Base-by-base conservation (phyloP, 2,113 vertebrate genomes). In the Recurvirostra avosetta region DNA sequence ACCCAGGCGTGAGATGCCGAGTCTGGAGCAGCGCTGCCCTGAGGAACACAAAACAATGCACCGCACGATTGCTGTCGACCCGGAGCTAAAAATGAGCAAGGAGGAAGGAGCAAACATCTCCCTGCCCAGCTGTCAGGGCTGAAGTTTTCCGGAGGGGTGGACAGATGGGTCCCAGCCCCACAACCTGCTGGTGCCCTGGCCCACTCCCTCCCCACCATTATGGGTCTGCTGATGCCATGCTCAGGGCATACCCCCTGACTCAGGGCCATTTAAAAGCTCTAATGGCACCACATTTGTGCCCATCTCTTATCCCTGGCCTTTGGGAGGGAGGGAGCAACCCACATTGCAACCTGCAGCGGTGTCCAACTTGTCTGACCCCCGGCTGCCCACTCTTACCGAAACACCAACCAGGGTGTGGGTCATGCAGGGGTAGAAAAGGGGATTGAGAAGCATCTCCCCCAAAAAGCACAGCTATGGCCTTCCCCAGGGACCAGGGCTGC, bases 31-130 rank as follows among this genome's bases (percentile, higher is more conserved):
- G 47, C 0, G 2, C 41, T 8, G 10, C 15, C 88, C 91, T 95
- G 66, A 27, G 52, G 59, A 71, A 72, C 55, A 90, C 38, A 94
- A 96, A 74, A 43, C 50, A 81, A 61, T 3, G 9, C 0, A 7
- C 19, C 0, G 1, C 29, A 18, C 0, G 5, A 41, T 41, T 5
- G 4, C 34, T 73, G 38, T 68, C 8, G 1, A 32, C 9, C 18
- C 29, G 17, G 47, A 0, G 0, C 36, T 66, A 36, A 84, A 83
- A 76, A 22, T 10, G 45, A 74, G 23, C 1, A 1, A 91, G 41
- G 16, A 62, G 68, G 47, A 93, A 77, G 22, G 27, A 92, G 19
- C 21, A 91, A 79, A 58, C 9, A 14, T 36, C 15, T 80, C 43
- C 40, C 63, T 68, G 30, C 18, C 62, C 2, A 5, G 15, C 12